Evolutionary conservation across 2,888 invertebrate genomes (phyloP).

Genomic region (Pardosa pseudoannulata): DNA sequence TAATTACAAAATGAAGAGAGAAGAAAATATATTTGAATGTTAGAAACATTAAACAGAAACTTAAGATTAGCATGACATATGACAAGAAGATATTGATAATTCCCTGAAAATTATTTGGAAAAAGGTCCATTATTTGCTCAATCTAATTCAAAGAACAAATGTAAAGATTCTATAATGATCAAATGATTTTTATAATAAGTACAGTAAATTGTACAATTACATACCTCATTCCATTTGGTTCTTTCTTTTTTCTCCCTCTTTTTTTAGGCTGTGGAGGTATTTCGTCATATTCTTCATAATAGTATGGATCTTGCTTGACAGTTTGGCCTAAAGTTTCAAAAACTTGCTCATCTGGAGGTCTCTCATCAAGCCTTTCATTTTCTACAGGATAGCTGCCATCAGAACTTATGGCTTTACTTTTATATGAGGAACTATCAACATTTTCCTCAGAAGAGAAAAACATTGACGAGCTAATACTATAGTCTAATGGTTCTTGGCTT

Average conservation of each 20-base stretch:
- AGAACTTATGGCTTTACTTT: conserved; percentile 62
- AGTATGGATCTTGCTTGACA: conserved; percentile 66
- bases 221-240: conserved; percentile 66
- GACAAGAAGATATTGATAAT: too few species aligned
- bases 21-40: too few species aligned
- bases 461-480: conserved; percentile 65
- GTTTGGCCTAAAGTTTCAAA: conserved; percentile 68
- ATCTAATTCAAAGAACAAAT: too few species aligned
- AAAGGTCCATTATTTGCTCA: too few species aligned
- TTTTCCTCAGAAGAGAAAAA: conserved; percentile 66
- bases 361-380: conserved; percentile 59
- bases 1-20: too few species aligned
- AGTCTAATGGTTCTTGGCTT: conserved; percentile 69
- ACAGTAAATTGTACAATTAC: too few species aligned
- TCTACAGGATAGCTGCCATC: conserved; percentile 61
- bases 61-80: too few species aligned
- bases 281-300: conserved; percentile 71
- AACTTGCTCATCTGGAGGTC: conserved; percentile 60
- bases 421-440: conserved; percentile 66
- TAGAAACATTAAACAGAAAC: too few species aligned
- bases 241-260: conserved; percentile 66
- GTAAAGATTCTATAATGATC: too few species aligned
- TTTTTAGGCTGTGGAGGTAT: conserved; percentile 66
- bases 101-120: too few species aligned
- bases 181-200: too few species aligned